Percentiles rank a stretch among this genome's conserved stretches.
These are phyloP conservation scores for Equus quagga DNA, from an alignment of 2,113 vertebrate species.

Conservation along the genomic window DNA sequence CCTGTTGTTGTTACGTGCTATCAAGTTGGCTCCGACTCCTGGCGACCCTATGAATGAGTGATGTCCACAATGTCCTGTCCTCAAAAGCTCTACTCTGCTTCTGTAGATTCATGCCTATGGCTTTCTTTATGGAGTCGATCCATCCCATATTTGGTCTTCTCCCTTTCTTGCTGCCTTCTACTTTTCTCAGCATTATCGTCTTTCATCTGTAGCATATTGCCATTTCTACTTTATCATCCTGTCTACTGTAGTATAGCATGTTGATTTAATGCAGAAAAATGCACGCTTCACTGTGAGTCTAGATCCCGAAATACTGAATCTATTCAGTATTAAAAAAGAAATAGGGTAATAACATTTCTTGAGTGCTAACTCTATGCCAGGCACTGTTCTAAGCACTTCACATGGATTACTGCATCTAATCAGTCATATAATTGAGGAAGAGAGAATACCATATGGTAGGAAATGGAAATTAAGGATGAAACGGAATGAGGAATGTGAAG, in stretches of 20 bases:
- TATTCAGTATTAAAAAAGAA: conserved; percentile 13
- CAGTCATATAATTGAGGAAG: not conserved
- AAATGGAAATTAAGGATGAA: not conserved
- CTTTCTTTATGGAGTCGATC: no score
- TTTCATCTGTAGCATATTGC: not conserved
- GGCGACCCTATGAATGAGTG: no score
- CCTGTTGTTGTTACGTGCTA: not conserved
- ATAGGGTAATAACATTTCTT: not conserved
- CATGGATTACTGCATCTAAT: not conserved
- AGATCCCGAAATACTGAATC: not conserved
- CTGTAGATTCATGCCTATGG: no score
- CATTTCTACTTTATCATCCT: not conserved
- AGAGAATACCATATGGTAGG: not conserved
- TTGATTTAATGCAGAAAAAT: conserved; percentile 18
- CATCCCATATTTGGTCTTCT: no score
- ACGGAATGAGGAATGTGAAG: not conserved
- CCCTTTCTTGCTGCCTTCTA: no score
- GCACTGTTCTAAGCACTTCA: not conserved
- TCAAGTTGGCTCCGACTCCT: no score
- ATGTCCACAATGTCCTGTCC: no score
- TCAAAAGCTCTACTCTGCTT: no score
- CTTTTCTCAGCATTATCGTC: no score
- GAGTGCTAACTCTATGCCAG: not conserved
- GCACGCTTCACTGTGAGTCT: not conserved
- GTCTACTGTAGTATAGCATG: not conserved